Evolutionary conservation across 2,797 vertebrate genomes (phyloP), one percentile per base, ranked within the genome.

Genomic region (Cercopithecus hamlyni): DNA sequence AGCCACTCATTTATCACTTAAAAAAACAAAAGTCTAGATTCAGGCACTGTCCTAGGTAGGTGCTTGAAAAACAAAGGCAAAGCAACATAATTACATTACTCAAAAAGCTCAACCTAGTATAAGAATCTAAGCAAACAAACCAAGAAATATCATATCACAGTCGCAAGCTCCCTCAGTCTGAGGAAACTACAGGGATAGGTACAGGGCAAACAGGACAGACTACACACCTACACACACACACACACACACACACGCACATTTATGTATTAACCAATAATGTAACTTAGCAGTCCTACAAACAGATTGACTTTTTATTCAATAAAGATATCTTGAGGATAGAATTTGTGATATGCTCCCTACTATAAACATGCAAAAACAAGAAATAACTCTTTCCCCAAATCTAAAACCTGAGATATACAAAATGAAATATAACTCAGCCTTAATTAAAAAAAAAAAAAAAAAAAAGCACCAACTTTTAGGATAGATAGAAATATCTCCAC

Each of bases 281-380:
- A 88, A 76, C 41, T 77, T 57, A 82, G n/a, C 39, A 52, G 24
- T 48, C 58, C 57, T 88, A 64, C 19, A 41, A 86, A 88, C 26
- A 97, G 26, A 88, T 5, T 85, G 12, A 81, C 17, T 96, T 96
- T 19, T 82, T 86, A 73, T n/a, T 77, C 61, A 89, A 82, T 41
- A 88, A 87, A 36, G 61, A 94, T 81, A 84, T 39, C 36, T 86
- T 80, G 12, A 97, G 41, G 12, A 85, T 84, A 70, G 80, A 97
- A 93, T 58, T 30, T 90, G 64, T 95, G 22, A 93, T 88, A 83
- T 52, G 73, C 33, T 84, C 22, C 45, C 33, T 95, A 30, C 64
- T 95, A 76, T 72, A 94, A 96, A 93, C 14, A 86, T 22, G 24
- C 61, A 94, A 48, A 97, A 97, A 91, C 4, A 91, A 86, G 75